Evolutionary conservation across 1,140 invertebrate genomes (phyloP).

Genomic region (Bombus balteatus): DNA sequence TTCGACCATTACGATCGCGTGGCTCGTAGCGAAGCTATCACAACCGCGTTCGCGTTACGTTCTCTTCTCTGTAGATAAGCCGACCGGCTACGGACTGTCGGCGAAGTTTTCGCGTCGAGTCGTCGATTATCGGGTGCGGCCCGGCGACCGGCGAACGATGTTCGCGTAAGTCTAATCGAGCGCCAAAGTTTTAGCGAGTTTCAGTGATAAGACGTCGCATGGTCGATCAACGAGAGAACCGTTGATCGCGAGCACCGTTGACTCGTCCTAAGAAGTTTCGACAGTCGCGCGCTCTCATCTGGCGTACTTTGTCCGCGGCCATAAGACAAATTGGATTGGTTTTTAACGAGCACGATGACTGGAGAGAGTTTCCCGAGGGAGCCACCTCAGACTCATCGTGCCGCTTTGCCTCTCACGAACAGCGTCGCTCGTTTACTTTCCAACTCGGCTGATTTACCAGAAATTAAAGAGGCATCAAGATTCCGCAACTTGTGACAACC

Average conservation of each 20-base stretch:
- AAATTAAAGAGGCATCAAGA: slow-evolving; percentile 53
- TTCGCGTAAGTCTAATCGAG: slow-evolving; percentile 57
- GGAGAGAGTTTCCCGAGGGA: slow-evolving; percentile 1
- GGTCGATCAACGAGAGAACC: slow-evolving; percentile 39
- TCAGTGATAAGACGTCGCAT: slow-evolving; percentile 47
- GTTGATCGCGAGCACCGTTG: neutral
- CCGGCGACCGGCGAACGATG: slow-evolving; percentile 8
- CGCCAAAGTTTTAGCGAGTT: slow-evolving; percentile 34
- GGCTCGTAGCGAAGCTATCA: too few species aligned
- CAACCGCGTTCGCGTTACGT: too few species aligned
- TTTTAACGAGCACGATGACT: slow-evolving; percentile 63
- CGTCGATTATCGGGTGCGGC: slow-evolving; percentile 45
- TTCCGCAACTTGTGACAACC: neutral
- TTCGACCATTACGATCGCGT: too few species aligned
- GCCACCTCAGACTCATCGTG: neutral
- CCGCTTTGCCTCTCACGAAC: neutral
- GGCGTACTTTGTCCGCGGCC: slow-evolving; percentile 23
- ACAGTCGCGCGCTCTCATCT: slow-evolving; percentile 18
- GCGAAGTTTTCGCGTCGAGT: neutral
- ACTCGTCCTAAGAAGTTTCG: slow-evolving; percentile 44
- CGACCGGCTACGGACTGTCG: neutral
- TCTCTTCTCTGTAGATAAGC: neutral
- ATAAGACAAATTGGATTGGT: slow-evolving; percentile 65
- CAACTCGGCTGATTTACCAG: slow-evolving; percentile 36
- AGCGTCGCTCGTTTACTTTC: slow-evolving; percentile 32